A percentile compares a stretch with the other conserved stretches of the same genome.
These are phyloP conservation scores for Cybosia mesomella DNA, from an alignment of 2,888 invertebrate species.

Conservation along the genomic window DNA sequence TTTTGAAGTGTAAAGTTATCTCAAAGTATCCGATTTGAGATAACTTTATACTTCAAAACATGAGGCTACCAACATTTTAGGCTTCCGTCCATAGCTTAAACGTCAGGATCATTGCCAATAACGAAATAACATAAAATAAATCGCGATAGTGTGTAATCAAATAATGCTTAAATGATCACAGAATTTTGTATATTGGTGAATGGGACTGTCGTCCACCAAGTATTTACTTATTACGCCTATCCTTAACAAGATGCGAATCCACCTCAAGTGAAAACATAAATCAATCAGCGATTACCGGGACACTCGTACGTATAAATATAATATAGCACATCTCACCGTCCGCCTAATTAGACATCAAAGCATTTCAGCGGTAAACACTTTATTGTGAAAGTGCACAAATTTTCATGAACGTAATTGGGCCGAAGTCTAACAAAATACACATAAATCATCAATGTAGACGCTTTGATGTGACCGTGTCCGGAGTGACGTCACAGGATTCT, in stretches of 20 bases:
- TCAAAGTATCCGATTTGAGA: too few relatives aligned
- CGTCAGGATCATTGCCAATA: too few relatives aligned
- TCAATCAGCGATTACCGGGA: conserved; percentile 70
- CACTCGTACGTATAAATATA: conserved; percentile 54
- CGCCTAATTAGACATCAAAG: conserved; percentile 84
- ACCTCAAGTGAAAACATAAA: conserved; percentile 60
- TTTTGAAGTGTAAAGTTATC: too few relatives aligned
- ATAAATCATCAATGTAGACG: conserved; percentile 77
- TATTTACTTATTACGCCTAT: conserved; percentile 40
- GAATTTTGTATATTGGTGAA: too few relatives aligned
- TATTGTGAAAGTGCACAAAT: conserved; percentile 82
- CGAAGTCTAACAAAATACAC: conserved; percentile 79
- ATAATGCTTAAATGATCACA: too few relatives aligned
- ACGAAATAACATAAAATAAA: too few relatives aligned
- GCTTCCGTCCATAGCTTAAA: too few relatives aligned
- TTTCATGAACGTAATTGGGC: conserved; percentile 80
- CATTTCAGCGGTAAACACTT: conserved; percentile 70
- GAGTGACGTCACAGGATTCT: conserved; percentile 76
- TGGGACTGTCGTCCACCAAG: conserved; percentile 16
- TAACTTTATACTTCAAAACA: too few relatives aligned
- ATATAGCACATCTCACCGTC: conserved; percentile 58
- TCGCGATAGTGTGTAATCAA: too few relatives aligned
- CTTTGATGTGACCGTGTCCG: conserved; percentile 85
- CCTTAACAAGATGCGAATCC: conserved; percentile 47
- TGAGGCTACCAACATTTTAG: too few relatives aligned